phyloP scores from a whole-genome alignment of 2,888 invertebrate species.

The Hydraecia micacea region DNA sequence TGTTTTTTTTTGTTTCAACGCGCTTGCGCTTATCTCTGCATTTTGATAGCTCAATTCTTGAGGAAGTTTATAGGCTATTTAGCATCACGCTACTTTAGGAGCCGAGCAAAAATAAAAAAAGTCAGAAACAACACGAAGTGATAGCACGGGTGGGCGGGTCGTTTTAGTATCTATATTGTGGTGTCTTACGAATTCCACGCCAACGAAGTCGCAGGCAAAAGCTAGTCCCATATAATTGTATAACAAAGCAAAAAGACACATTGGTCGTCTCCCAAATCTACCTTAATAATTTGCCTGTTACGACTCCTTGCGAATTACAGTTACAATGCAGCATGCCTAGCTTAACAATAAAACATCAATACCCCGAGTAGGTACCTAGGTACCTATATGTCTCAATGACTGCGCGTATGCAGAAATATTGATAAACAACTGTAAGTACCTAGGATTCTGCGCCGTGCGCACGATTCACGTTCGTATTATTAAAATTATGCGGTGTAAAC shows the following conservation, averaged over 20 bases:
- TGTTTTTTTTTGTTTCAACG: no score
- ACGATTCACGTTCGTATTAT: constrained; percentile 1
- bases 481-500: neutral
- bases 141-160: neutral
- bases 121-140: neutral
- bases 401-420: constrained; percentile 24
- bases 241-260: neutral
- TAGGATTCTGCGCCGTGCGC: neutral
- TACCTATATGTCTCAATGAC: constrained; percentile 1
- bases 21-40: no score
- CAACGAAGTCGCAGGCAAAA: neutral
- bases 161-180: neutral
- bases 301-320: neutral
- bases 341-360: constrained; percentile 1
- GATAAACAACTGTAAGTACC: constrained; percentile 25
- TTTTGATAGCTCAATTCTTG: no score
- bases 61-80: no score
- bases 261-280: neutral
- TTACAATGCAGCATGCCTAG: neutral
- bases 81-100: no score
- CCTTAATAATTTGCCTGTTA: neutral
- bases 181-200: no score
- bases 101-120: no score
- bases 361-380: no score
- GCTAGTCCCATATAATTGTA: neutral